Conservation (phyloP, 2,888 invertebrate genomes). For the Folsomia candida region DNA sequence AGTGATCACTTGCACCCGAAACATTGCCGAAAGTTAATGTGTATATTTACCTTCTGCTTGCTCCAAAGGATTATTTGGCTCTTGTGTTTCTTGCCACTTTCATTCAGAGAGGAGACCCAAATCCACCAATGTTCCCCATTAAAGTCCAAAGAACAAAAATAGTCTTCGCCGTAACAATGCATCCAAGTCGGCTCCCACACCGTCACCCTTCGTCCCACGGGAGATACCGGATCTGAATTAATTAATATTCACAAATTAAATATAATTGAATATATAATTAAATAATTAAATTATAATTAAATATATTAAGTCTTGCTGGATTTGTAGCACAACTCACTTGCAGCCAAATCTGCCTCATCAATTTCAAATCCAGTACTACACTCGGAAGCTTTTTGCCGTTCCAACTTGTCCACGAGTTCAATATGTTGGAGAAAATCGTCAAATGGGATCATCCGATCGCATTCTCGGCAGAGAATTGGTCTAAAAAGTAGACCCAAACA, state of each 20-base stretch:
- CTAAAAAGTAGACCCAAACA: too few relatives aligned
- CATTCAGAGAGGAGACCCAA: constrained; percentile 30
- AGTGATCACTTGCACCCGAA: too few relatives aligned
- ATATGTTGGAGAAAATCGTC: constrained; percentile 36
- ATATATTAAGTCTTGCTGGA: too few relatives aligned
- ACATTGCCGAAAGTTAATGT: neutral
- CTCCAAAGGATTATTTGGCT: constrained; percentile 32
- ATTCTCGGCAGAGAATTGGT: constrained; percentile 37
- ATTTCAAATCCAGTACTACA: constrained; percentile 43
- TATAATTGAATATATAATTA: neutral
- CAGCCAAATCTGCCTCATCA: constrained; percentile 28
- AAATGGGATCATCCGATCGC: constrained; percentile 34
- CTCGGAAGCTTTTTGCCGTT: constrained; percentile 33
- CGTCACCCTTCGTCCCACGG: constrained; percentile 7
- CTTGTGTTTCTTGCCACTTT: constrained; percentile 14
- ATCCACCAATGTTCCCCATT: constrained; percentile 33
- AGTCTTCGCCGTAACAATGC: constrained; percentile 34
- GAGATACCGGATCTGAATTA: too few relatives aligned
- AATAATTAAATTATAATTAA: neutral
- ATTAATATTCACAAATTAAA: neutral
- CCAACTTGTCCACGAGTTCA: constrained; percentile 27
- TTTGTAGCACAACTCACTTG: neutral
- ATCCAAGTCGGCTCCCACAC: constrained; percentile 46
- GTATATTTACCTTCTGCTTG: constrained; percentile 12
- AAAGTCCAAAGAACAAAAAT: constrained; percentile 38